Evolutionary conservation across 37 sponge, comb jelly and placozoan species (phyloP).

Genomic region (Theonella swinhoei): DNA sequence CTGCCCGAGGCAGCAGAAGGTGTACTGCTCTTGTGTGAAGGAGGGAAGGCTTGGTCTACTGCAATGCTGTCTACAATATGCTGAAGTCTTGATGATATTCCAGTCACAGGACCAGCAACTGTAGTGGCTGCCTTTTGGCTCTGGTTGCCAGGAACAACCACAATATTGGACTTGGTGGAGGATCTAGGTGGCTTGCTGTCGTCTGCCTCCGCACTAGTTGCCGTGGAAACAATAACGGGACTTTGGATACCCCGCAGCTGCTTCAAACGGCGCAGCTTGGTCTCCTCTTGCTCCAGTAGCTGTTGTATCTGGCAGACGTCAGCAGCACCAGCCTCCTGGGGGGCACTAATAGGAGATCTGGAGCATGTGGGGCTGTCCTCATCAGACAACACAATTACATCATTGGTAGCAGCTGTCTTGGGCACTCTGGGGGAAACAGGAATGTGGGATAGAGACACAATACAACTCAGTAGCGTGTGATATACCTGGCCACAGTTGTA

Average conservation of each 20-base stretch:
- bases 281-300: conserved; percentile 62
- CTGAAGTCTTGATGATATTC: conserved; percentile 59
- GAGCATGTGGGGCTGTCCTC: conserved; percentile 22
- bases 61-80: conserved; percentile 60
- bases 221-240: background rate
- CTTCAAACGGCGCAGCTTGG: conserved; percentile 49
- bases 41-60: conserved; percentile 55
- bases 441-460: too few species aligned
- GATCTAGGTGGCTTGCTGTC: background rate
- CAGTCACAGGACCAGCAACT: background rate
- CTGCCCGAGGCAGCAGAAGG: background rate
- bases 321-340: background rate
- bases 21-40: background rate
- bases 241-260: conserved; percentile 22
- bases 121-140: background rate
- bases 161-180: conserved; percentile 35
- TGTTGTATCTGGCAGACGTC: conserved; percentile 24
- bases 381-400: conserved; percentile 42
- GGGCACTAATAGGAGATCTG: conserved; percentile 22
- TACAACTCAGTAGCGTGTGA: background rate
- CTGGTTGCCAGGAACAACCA: conserved; percentile 52
- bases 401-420: background rate
- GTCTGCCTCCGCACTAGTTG: background rate
- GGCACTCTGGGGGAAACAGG: background rate
- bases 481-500: background rate